Evolutionary conservation across 2,797 vertebrate genomes (phyloP), one percentile per base, ranked within the genome.

Genomic region (Eutrigla gurnardus): DNA sequence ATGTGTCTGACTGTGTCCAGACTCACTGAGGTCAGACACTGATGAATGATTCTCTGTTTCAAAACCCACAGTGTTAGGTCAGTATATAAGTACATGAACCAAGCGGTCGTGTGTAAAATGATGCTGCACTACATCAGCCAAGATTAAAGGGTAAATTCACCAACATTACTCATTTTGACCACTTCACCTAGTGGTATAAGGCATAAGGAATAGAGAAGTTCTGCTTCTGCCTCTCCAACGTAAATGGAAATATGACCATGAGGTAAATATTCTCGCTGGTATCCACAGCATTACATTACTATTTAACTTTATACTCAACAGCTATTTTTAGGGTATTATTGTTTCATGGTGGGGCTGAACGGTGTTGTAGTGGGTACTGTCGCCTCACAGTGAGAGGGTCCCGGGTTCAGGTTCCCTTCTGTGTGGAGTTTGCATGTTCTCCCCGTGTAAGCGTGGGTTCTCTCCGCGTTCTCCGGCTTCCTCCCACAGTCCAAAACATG

Each of bases 1-100:
- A 65, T 66, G 46, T 74, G 60, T 71, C 75, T 54, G 47, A 80
- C 63, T 68, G 69, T 50, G 59, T 73, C 58, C 78, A 76, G 46
- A 68, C 42, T 68, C 63, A 45, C 65, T 49, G 77, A 81, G 86
- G 90, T 86, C 81, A 83, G 76, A 82, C 80, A 70, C 69, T 85
- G 82, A 84, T 82, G 66, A 79, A 88, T 83, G 75, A 77, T 43
- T 77, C 47, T 59, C 39, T 57, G 50, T 82, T 63, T 68, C 65
- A 65, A 57, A 81, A 58, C 59, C 63, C 13, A 64, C 58, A 82
- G 76, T 54, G 81, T 82, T 65, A 70, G 65, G 59, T 73, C 61
- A 55, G 63, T 39, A n/a, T 35, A 60, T 61, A 61, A 25, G 36
- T 37, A 12, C 54, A 50, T 39, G 7, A 86, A 55, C 6, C 9